phyloP scores from a whole-genome alignment of 1,140 invertebrate genomes.

The Dendrolimus punctatus region DNA sequence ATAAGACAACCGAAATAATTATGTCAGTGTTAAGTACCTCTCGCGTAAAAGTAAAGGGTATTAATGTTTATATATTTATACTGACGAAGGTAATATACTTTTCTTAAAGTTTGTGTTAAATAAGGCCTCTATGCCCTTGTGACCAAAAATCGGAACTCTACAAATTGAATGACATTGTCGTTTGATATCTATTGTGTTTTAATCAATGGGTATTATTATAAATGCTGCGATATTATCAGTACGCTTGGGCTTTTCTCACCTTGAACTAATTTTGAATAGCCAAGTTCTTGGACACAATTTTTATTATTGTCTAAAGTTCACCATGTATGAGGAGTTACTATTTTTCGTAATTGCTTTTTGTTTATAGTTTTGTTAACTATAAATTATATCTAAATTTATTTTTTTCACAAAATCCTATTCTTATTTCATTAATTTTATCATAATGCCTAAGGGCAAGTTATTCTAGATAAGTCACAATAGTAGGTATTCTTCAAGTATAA shows the following conservation, averaged over 20 bases:
- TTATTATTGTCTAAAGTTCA: no score
- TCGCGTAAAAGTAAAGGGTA: no score
- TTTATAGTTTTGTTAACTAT: neutral
- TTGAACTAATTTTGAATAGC: neutral
- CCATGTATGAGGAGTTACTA: neutral
- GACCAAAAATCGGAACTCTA: constrained; percentile 16
- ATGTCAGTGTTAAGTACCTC: no score
- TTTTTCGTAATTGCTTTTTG: neutral
- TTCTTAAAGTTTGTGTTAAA: constrained; percentile 9
- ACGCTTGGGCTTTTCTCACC: constrained; percentile 1
- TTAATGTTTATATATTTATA: no score
- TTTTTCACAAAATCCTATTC: neutral
- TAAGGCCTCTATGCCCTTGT: constrained; percentile 27
- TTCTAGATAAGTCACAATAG: no score
- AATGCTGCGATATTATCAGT: constrained; percentile 2
- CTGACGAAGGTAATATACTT: constrained; percentile 1
- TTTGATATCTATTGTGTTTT: constrained; percentile 34
- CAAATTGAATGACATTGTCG: constrained; percentile 44
- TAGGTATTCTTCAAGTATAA: no score
- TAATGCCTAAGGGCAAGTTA: neutral
- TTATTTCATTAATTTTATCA: neutral
- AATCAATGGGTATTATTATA: constrained; percentile 15
- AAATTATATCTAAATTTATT: neutral
- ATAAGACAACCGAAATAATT: no score
- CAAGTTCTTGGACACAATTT: no score